Evolutionary conservation across 1,140 invertebrate species (phyloP).

Genomic region (Bombus difficillimus): DNA sequence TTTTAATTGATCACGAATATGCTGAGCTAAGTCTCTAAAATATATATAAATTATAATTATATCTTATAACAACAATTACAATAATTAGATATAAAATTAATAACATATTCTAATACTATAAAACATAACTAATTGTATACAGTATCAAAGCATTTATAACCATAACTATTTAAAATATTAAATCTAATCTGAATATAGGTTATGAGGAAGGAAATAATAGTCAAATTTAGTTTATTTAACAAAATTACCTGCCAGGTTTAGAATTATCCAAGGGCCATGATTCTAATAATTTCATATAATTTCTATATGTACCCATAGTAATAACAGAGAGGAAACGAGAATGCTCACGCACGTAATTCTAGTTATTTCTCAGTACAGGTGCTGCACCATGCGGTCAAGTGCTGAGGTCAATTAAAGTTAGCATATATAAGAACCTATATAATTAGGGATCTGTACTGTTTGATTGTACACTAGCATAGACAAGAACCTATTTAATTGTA

Average conservation of each 20-base stretch:
- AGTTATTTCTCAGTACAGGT: no score
- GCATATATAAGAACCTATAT: no score
- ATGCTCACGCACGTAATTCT: no score
- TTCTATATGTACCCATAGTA: slow-evolving; percentile 87
- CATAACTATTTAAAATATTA: neutral
- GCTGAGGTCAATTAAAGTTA: no score
- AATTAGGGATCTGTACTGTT: no score
- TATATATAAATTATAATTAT: slow-evolving; percentile 61
- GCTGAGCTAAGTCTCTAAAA: slow-evolving; percentile 89
- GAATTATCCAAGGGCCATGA: slow-evolving; percentile 90
- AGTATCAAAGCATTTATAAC: neutral
- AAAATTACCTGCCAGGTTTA: slow-evolving; percentile 88
- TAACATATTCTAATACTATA: neutral
- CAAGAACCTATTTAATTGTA: no score
- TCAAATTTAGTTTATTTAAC: slow-evolving; percentile 1
- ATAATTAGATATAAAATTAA: neutral
- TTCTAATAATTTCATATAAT: slow-evolving; percentile 89
- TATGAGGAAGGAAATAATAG: neutral
- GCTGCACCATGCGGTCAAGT: no score
- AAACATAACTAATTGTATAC: neutral
- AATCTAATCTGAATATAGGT: slow-evolving; percentile 12
- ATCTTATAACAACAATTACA: neutral
- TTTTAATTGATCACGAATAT: slow-evolving; percentile 88
- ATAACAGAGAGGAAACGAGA: no score
- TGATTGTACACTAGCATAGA: no score